phyloP scores from a whole-genome alignment of 2,888 invertebrate species.

The Acheta domesticus region DNA sequence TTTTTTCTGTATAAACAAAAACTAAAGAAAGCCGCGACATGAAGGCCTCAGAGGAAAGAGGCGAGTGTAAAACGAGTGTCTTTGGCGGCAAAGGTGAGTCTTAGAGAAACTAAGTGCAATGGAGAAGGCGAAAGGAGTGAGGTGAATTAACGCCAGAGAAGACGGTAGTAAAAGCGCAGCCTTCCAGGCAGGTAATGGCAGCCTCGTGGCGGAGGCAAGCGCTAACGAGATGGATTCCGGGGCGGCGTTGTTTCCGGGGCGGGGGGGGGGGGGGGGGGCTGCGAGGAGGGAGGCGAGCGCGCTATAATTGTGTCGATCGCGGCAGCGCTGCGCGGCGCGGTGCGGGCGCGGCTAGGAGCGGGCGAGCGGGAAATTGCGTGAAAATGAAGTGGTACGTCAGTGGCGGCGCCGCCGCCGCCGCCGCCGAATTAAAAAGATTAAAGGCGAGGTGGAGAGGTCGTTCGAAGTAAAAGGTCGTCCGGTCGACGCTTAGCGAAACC shows the following conservation, averaged over 20 bases:
- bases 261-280: not conserved
- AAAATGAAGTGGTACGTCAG: conserved; percentile 10
- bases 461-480: not conserved
- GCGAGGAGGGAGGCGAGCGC: not conserved
- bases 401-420: not conserved
- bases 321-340: not conserved
- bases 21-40: too few species aligned
- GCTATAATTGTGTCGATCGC: not conserved
- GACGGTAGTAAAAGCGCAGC: too few species aligned
- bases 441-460: conserved; percentile 4
- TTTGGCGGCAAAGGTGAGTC: too few species aligned
- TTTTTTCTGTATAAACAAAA: rapidly evolving
- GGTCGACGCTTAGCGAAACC: not conserved
- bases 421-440: not conserved
- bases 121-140: too few species aligned
- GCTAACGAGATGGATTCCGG: not conserved
- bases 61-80: too few species aligned
- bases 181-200: too few species aligned
- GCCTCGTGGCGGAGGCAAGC: not conserved
- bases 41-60: too few species aligned
- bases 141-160: too few species aligned
- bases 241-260: not conserved
- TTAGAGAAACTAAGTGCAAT: too few species aligned
- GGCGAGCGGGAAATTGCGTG: not conserved
- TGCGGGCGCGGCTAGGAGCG: not conserved